Base-by-base conservation (phyloP, 2,113 vertebrate species). In the Engystomops pustulosus region DNA sequence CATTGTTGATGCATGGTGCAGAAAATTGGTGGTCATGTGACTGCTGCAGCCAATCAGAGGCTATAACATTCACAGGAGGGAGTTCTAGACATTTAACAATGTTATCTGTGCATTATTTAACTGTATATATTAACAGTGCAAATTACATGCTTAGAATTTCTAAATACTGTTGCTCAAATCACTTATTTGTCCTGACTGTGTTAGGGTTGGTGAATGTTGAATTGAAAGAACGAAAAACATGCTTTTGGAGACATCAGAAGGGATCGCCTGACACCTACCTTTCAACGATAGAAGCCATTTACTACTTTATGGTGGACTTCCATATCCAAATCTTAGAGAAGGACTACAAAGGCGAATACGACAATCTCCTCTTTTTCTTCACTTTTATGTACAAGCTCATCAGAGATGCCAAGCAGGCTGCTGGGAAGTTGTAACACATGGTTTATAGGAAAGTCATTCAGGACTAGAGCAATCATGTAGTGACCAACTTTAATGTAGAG, bases 321-420 rank as follows among this genome's bases (percentile, higher is more conserved):
- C 96, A 98, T 15, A 89, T 90, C 85, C 93, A 94, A 17, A 83
- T 96, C 88, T 88, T 96, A 86, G 88, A 90, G 85, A 91, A 95
- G 76, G 92, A 90, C 85, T 99, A 99, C 85, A 88, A 85, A 3
- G 98, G 98, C 87, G 95, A 99, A 79, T 99, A 99, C 53, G 98
- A 99, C 85, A 97, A 99, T 88, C 90, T 99, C 51, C 93, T 99
- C 77, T 99, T 97, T 90, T 99, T 99, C 92, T 99, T 95, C 88
- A 95, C 96, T 4, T 99, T 95, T 89, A 96, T 99, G 92, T 93
- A 96, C 90, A 93, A 93, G 1, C 88, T 99, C 60, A 91, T 99
- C 86, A 96, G 93, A 88, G 96, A 95, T 87, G 96, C 97, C 10
- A 98, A 95, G 79, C 89, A 84, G 14, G 91, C 90, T 81, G 89